Conservation (phyloP, 2,888 invertebrate genomes). For the Mimas tiliae region DNA sequence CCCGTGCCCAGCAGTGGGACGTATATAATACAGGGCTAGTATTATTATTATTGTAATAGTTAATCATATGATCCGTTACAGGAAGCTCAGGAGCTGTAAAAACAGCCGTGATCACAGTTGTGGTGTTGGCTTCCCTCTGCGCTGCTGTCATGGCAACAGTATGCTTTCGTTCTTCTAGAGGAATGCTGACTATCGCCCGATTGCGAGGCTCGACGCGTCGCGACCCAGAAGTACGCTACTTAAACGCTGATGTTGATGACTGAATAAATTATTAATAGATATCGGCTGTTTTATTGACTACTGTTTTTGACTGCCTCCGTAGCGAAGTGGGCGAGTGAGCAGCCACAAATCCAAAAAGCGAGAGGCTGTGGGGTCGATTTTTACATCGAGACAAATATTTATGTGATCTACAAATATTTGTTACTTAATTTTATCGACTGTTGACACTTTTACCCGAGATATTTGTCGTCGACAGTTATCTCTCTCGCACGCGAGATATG, state of each 20-base stretch:
- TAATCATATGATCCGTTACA: neutral
- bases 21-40: too few relatives aligned
- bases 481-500: too few relatives aligned
- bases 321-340: neutral
- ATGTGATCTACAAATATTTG: too few relatives aligned
- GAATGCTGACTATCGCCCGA: conserved; percentile 44
- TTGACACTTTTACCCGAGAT: too few relatives aligned
- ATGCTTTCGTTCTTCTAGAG: conserved; percentile 33
- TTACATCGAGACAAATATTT: too few relatives aligned
- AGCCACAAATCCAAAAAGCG: too few relatives aligned
- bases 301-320: too few relatives aligned
- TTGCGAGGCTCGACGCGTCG: conserved; percentile 42
- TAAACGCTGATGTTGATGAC: conserved; percentile 62
- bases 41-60: too few relatives aligned
- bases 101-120: neutral
- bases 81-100: conserved; percentile 13
- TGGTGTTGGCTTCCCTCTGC: conserved; percentile 33
- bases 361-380: too few relatives aligned
- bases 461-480: too few relatives aligned
- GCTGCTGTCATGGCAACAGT: conserved; percentile 35
- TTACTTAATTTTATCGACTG: too few relatives aligned
- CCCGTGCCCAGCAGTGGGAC: too few relatives aligned
- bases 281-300: conserved; percentile 23
- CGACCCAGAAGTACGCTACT: conserved; percentile 69
- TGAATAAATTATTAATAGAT: conserved; percentile 46